A percentile compares a stretch with the other conserved stretches of the same genome.
Conservation (phyloP, 2,113 vertebrate genomes). For the Corvus cornix region DNA sequence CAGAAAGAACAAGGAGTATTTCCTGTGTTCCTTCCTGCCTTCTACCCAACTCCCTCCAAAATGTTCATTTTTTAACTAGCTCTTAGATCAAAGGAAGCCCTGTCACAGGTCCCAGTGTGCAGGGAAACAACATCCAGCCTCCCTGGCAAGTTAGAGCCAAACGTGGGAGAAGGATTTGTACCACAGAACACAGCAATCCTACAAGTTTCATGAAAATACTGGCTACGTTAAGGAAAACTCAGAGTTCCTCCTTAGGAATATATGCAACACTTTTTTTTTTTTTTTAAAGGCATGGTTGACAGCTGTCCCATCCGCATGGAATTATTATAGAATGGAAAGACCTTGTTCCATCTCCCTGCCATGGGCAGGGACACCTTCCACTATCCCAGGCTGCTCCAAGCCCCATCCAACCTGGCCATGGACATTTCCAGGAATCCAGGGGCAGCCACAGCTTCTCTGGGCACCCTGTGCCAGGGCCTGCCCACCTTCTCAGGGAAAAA, state of each 20-base stretch:
- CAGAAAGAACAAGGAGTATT: not conserved
- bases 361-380: not conserved
- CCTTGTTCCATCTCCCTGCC: not conserved
- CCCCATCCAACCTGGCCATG: not conserved
- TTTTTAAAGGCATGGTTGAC: not conserved
- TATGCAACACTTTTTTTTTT: not conserved
- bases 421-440: not conserved
- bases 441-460: not conserved
- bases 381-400: not conserved
- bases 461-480: not conserved
- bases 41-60: not conserved
- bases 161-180: not conserved
- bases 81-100: not conserved
- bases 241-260: not conserved
- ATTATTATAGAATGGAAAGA: not conserved
- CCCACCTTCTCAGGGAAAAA: fast-evolving
- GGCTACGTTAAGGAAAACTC: not conserved
- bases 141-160: not conserved
- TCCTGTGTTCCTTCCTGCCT: not conserved
- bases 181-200: not conserved
- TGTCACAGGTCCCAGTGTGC: not conserved
- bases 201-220: not conserved
- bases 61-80: not conserved
- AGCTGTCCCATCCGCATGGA: not conserved
- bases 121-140: not conserved